These are phyloP conservation scores for Teleogryllus occipitalis DNA, from an alignment of 1,140 invertebrate species.

Conservation along the genomic window DNA sequence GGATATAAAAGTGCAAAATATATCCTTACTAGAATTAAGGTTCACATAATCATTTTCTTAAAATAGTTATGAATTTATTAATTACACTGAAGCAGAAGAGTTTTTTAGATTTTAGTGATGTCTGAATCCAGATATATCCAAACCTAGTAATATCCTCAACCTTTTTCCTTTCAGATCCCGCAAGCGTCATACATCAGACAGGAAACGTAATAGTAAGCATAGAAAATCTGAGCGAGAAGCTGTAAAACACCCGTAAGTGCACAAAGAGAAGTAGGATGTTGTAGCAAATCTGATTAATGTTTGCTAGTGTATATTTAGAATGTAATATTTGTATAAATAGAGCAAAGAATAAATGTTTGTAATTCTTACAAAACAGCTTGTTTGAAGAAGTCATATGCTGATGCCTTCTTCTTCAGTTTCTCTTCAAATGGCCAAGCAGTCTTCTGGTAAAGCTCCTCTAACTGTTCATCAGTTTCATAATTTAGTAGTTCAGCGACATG, in stretches of 20 bases:
- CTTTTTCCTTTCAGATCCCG: conserved; percentile 3
- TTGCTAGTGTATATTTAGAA: conserved; percentile 16
- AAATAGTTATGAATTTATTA: no score
- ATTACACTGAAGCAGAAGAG: no score
- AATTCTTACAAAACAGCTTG: conserved; percentile 84
- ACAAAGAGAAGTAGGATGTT: not conserved
- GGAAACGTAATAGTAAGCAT: not conserved
- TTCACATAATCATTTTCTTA: no score
- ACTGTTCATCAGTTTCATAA: conserved; percentile 82
- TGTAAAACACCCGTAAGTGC: not conserved
- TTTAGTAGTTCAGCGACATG: conserved; percentile 93
- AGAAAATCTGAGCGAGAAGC: not conserved
- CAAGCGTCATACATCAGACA: not conserved
- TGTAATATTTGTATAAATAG: conserved; percentile 20
- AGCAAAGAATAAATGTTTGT: conserved; percentile 20
- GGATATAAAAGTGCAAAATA: no score
- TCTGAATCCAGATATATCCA: not conserved
- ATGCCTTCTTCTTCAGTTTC: conserved; percentile 92
- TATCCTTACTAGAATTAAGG: no score
- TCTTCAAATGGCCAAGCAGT: conserved; percentile 99
- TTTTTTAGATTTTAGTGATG: no score
- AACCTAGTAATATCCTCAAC: not conserved
- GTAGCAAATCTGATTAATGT: not conserved
- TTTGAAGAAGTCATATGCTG: conserved; percentile 97
- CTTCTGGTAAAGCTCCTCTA: conserved; percentile 92